Base-by-base conservation (phyloP, 1,140 invertebrate genomes). In the Pararge aegeria region DNA sequence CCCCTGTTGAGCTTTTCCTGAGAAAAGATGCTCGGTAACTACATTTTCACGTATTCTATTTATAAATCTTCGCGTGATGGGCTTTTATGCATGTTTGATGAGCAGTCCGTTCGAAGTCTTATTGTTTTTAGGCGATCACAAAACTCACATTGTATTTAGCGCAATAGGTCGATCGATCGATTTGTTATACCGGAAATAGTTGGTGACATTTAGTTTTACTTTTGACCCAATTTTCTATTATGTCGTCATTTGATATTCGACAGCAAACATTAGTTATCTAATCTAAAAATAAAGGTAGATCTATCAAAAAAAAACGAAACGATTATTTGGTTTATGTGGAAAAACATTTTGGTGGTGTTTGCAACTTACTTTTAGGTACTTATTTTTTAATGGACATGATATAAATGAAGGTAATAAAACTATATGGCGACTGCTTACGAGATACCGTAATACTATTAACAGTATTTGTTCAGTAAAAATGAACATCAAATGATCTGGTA, bases 91-190 rank as follows among this genome's bases (percentile, higher is more conserved):
- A 86, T 80, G 55, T 78, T 86, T 83, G 66, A 83, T 70, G 51
- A 57, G 50, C 61, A 64, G 61, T 50, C 12, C 51, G 38, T 60
- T 66, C 42, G 61, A 73, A 24, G 73, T 83, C 83, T 83, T 86
- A 83, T 83, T 86, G 83, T 86, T 86, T 86, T 86, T 81, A 84
- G 80, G 74, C 67, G 65, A 61, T 64, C 66, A 71, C 70, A 75
- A 73, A 73, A 75, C 62, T 70, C 68, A 70, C 63, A 68, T 29
- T 57, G 68, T 75, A 80, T 80, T 82, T 80, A 79, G 80, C 78
- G 70, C 78, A 83, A 73, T 79, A 80, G 78, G 76, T 82, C 75
- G 69, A 51, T 48, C 71, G 65, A 85, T 85, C 72, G 79, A 83
- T 85, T n/a, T n/a, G n/a, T n/a, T 69, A 62, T 27, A 66, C 61